Base-by-base conservation (phyloP, 2,888 invertebrate genomes). In the Ophion ventricosus region DNA sequence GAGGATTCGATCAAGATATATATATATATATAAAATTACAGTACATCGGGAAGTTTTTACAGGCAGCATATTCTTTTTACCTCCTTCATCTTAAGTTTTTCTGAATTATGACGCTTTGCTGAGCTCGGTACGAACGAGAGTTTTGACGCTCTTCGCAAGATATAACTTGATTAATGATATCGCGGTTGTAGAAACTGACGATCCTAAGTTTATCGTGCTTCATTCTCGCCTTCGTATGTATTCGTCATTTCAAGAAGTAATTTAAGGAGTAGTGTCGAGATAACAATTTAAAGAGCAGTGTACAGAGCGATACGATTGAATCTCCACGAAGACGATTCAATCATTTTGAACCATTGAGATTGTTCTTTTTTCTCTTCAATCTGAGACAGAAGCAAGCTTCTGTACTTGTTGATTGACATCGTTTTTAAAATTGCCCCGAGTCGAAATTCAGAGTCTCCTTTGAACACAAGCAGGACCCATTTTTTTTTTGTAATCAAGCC, bases 161-260 rank as follows among this genome's bases (percentile, higher is more conserved):
- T 14, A n/a, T 63, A 35, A 17, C 61, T 54, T 76, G 80, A 83
- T 80, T 77, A 73, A 84, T 76, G 66, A 70, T 67, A 83, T 83
- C n/a, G 64, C 77, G 64, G 25, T 79, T 63, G 43, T 64, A 70
- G 35, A 70, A 75, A 20, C 49, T 26, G 54, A 74, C 67, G 63
- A 40, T 40, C 57, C 10, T 43, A 59, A n/a, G 56, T 56, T 63
- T 35, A 14, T n/a, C 23, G 29, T 63, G 23, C 57, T 79, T 57
- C 26, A 26, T 23, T 29, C 61, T 43, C 25, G 8, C 17, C 49
- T 35, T 66, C 66, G 40, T 20, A 40, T 57, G 25, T 57, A 11
- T 49, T 17, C 11, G 23, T 17, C 10, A 11, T 23, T 25, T 17
- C 23, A 1, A 23, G 25, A 59, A 25, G 56, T n/a, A n/a, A n/a